phyloP scores from a whole-genome alignment of 2,797 vertebrate species.

The Rallus crepitans region DNA sequence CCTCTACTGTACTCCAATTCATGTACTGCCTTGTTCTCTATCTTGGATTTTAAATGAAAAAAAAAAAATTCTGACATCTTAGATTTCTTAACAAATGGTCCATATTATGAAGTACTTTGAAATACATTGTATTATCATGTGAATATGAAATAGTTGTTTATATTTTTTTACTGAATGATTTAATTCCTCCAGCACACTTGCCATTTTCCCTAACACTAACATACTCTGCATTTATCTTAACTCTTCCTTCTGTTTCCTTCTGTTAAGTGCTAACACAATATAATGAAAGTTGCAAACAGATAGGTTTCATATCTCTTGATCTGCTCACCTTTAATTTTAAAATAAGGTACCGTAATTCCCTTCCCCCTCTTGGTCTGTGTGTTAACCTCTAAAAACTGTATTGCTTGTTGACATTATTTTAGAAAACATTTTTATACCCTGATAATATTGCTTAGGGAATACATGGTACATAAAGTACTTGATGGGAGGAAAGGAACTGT shows the following conservation, averaged over 20 bases:
- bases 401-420: slow-evolving; percentile 24
- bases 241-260: not conserved
- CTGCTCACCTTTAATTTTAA: slow-evolving; percentile 47
- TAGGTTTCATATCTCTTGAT: slow-evolving; percentile 25
- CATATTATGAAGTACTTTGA: not conserved
- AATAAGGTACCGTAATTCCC: slow-evolving; percentile 3
- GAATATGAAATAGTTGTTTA: not conserved
- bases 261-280: not conserved
- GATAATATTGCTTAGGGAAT: slow-evolving; percentile 19
- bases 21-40: not conserved
- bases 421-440: not conserved
- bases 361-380: not conserved
- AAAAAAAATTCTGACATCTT: not conserved
- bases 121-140: not conserved
- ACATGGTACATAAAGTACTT: not conserved
- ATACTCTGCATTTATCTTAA: not conserved
- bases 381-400: not conserved
- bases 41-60: not conserved
- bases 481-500: not conserved
- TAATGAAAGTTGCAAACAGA: slow-evolving; percentile 26
- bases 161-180: not conserved
- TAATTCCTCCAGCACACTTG: not conserved
- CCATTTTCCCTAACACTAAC: not conserved
- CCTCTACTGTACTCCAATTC: not conserved
- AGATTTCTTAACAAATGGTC: not conserved